Conservation (phyloP, 2,888 invertebrate genomes). For the Synergus itoensis region DNA sequence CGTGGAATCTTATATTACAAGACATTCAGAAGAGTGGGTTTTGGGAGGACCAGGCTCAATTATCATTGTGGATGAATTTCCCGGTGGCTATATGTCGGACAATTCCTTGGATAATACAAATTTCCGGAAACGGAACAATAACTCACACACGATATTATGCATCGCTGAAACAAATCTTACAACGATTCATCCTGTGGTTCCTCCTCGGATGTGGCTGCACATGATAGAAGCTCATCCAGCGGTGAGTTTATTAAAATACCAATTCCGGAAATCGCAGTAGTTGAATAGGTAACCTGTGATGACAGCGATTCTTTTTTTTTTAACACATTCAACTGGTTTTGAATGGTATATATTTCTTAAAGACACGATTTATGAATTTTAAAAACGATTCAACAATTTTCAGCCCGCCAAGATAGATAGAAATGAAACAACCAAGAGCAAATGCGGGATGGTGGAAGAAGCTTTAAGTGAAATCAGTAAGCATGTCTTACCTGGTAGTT, state of each 20-base stretch:
- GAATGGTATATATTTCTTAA: neutral
- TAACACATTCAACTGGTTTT: neutral
- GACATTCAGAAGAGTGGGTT: conserved; percentile 78
- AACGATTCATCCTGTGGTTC: conserved; percentile 67
- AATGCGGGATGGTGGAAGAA: conserved; percentile 73
- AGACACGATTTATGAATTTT: conserved; percentile 30
- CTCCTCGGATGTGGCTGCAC: conserved; percentile 78
- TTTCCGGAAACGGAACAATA: conserved; percentile 79
- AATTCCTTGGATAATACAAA: conserved; percentile 79
- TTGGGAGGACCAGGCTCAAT: conserved; percentile 82
- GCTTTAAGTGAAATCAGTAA: conserved; percentile 73
- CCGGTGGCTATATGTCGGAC: conserved; percentile 81
- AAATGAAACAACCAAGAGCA: conserved; percentile 56
- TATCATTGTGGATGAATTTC: conserved; percentile 84
- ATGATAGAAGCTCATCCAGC: conserved; percentile 71
- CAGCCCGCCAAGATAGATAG: conserved; percentile 65
- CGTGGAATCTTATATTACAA: conserved; percentile 77
- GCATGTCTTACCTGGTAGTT: conserved; percentile 75
- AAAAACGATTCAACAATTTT: conserved; percentile 39
- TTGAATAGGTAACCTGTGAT: too few relatives aligned
- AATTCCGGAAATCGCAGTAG: too few relatives aligned
- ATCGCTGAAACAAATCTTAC: conserved; percentile 80
- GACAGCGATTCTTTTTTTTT: neutral
- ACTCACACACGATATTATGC: conserved; percentile 82
- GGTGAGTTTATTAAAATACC: conserved; percentile 54